Base-by-base conservation (phyloP, 2,113 vertebrate species). In the Daboia siamensis region DNA sequence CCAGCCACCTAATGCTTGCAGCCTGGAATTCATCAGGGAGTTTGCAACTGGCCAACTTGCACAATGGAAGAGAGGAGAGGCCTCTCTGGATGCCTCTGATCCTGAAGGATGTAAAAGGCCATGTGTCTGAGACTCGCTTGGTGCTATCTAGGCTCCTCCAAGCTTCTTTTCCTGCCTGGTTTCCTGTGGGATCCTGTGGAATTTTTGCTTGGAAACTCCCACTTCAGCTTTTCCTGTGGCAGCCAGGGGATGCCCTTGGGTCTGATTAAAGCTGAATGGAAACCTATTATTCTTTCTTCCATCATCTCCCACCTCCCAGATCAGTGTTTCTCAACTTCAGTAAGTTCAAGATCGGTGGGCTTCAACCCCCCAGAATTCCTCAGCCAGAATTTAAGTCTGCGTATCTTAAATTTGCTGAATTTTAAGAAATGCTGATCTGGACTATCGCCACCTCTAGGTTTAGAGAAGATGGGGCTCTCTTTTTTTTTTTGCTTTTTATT, bases 141-240 rank as follows among this genome's bases (percentile, higher is more conserved):
- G 26, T 0, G 9, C 21, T 0, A 6, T 94, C 23, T 10, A 90
- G 89, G 92, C 88, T 91, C 24, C 1, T 29, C 93, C 94, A 93
- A 91, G 94, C 93, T 91, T 93, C 92, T 88, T 94, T 96, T 96
- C 96, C 95, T 96, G 96, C 92, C 89, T 93, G 0, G 88, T 52
- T 96, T 96, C 96, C 96, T 96, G 92, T 94, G 87, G 96, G 91
- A 93, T 94, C 93, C 29, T 4, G 88, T 51, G 29, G 52, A 64
- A 64, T 48, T n/a, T 23, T 52, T 64, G 93, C 96, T 94, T 96
- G 95, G 92, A 80, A 0, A 2, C 39, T 92, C 96, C 95, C 96
- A 46, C 92, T 95, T 93, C 51, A 89, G 91, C 61, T 89, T 94
- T 96, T 97, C 96, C 96, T 84, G 84, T 91, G 0, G n/a, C 87